These are phyloP conservation scores for Pygathrix nemaeus DNA, from an alignment of 2,113 vertebrate genomes.

Conservation along the genomic window DNA sequence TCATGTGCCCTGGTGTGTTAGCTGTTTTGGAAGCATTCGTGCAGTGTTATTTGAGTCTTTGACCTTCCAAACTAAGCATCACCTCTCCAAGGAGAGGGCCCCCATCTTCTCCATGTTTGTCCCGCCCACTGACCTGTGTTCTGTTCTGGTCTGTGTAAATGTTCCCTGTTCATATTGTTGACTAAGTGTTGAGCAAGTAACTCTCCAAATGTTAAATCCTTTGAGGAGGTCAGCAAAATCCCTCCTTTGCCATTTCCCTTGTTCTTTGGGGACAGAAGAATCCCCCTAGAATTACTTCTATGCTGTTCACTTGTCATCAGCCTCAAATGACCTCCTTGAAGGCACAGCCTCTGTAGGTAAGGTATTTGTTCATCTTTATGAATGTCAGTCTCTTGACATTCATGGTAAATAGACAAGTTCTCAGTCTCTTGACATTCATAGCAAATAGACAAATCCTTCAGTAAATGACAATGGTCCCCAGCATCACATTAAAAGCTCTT, in stretches of 20 bases:
- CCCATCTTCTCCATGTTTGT: conserved; percentile 34
- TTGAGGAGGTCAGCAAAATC: conserved; percentile 73
- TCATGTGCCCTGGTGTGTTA: not conserved
- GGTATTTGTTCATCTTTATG: conserved; percentile 85
- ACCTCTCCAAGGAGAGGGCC: conserved; percentile 28
- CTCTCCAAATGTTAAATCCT: conserved; percentile 78
- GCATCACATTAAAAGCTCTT: conserved; percentile 75
- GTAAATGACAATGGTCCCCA: conserved; percentile 82
- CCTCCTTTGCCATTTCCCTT: conserved; percentile 72
- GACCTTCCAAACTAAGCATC: conserved; percentile 43
- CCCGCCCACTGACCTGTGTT: not conserved
- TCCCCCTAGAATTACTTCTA: conserved; percentile 65
- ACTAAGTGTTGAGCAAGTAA: conserved; percentile 78
- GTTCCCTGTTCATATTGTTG: conserved; percentile 72
- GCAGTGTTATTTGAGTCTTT: not conserved
- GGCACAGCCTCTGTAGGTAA: conserved; percentile 76
- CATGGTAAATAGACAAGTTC: conserved; percentile 83
- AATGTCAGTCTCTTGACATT: conserved; percentile 83
- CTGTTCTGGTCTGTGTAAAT: conserved; percentile 73
- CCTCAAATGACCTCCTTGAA: conserved; percentile 72
- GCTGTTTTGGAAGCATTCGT: conserved; percentile 1
- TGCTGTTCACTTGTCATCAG: conserved; percentile 72
- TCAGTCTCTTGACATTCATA: conserved; percentile 80
- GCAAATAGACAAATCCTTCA: conserved; percentile 83
- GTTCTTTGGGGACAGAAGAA: conserved; percentile 72